phyloP scores from a whole-genome alignment of 1,140 invertebrate species.

The Wiebesia pumilae region DNA sequence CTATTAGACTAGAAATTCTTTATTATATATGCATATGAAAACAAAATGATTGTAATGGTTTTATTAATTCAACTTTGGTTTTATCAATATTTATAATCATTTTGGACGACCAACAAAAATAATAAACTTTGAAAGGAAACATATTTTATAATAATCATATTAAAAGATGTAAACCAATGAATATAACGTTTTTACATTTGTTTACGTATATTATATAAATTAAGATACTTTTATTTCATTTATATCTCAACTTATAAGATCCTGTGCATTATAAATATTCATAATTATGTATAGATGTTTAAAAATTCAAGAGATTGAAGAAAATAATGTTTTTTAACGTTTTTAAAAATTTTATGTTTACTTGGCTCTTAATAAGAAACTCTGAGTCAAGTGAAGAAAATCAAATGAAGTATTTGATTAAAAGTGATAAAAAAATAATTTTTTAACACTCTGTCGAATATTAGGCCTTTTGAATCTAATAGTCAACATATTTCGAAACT shows the following conservation, averaged over 20 bases:
- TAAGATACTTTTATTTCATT: background rate
- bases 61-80: background rate
- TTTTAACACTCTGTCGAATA: background rate
- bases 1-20: slow-evolving; percentile 4
- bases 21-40: background rate
- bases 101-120: background rate
- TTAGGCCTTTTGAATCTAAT: slow-evolving; percentile 17
- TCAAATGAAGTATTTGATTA: slow-evolving; percentile 26
- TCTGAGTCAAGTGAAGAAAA: background rate
- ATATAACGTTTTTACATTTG: background rate
- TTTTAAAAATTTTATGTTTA: slow-evolving; percentile 1
- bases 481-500: background rate
- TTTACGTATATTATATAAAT: background rate
- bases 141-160: slow-evolving; percentile 21
- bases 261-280: background rate
- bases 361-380: background rate
- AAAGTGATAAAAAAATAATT: slow-evolving; percentile 15
- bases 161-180: background rate
- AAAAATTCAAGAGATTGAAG: background rate
- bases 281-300: background rate
- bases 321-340: background rate
- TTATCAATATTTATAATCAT: slow-evolving; percentile 14
- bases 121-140: background rate
- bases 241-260: background rate
- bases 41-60: slow-evolving; percentile 23